phyloP scores from a whole-genome alignment of 2,113 vertebrate species.

The Datnioides undecimradiatus region DNA sequence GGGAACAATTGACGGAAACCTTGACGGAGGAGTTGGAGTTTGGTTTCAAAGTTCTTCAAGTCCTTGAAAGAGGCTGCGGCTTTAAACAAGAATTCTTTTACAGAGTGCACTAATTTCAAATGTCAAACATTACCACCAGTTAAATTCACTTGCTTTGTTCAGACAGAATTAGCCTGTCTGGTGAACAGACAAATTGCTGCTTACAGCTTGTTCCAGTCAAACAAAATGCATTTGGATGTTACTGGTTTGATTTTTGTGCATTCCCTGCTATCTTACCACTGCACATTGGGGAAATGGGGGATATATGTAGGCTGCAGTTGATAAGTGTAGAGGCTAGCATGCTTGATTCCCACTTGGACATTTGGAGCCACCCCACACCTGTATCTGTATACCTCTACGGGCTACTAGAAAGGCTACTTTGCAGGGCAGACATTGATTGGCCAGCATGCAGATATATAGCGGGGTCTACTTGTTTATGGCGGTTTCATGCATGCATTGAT shows the following conservation, averaged over 20 bases:
- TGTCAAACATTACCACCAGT: background rate
- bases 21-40: constrained; percentile 1
- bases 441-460: background rate
- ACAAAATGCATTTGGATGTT: no score
- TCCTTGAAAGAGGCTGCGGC: constrained; percentile 25
- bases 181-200: no score
- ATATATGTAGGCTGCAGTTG: no score
- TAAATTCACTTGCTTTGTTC: background rate
- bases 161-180: no score
- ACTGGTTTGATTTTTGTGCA: no score
- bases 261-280: no score
- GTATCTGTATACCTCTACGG: background rate
- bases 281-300: no score
- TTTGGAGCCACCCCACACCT: background rate
- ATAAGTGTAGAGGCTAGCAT: no score
- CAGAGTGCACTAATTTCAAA: background rate
- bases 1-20: constrained; percentile 23
- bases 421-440: background rate
- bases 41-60: background rate
- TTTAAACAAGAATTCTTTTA: background rate
- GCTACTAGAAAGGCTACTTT: background rate
- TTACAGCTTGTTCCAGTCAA: no score
- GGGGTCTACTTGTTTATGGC: background rate
- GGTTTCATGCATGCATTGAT: background rate
- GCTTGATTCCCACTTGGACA: background rate